phyloP scores from a whole-genome alignment of 1,140 invertebrate genomes.

The Wasmannia auropunctata region DNA sequence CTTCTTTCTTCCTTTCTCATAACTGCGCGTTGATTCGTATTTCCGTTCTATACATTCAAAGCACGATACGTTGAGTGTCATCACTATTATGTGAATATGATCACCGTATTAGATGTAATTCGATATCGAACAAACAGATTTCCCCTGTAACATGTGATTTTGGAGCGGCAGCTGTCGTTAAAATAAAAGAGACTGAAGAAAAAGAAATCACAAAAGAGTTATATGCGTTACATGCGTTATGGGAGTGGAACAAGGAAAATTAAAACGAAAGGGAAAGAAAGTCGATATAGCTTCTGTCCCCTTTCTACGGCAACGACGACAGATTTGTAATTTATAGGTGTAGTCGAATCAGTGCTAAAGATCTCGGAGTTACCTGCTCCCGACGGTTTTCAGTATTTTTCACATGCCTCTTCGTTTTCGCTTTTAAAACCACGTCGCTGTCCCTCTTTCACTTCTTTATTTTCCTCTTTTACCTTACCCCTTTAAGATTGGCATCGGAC shows the following conservation, averaged over 20 bases:
- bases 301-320: slow-evolving; percentile 63
- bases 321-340: slow-evolving; percentile 74
- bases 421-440: slow-evolving; percentile 30
- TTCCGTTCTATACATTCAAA: neutral
- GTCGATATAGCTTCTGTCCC: slow-evolving; percentile 7
- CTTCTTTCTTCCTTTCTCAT: neutral
- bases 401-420: slow-evolving; percentile 62
- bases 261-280: neutral
- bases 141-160: neutral
- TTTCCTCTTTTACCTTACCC: neutral
- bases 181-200: neutral
- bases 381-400: slow-evolving; percentile 75
- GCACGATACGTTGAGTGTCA: neutral
- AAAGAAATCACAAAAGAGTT: neutral
- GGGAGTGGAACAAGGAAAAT: neutral
- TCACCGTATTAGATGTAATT: too few species aligned
- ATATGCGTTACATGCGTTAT: neutral
- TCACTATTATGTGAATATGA: too few species aligned
- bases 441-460: neutral
- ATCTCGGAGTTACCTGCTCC: slow-evolving; percentile 74
- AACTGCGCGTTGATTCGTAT: neutral
- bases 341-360: slow-evolving; percentile 71
- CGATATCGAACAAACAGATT: neutral
- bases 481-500: slow-evolving; percentile 1
- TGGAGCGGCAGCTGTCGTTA: neutral